These are phyloP conservation scores for Podotricha telesiphe DNA, from an alignment of 2,888 invertebrate species.

Conservation along the genomic window DNA sequence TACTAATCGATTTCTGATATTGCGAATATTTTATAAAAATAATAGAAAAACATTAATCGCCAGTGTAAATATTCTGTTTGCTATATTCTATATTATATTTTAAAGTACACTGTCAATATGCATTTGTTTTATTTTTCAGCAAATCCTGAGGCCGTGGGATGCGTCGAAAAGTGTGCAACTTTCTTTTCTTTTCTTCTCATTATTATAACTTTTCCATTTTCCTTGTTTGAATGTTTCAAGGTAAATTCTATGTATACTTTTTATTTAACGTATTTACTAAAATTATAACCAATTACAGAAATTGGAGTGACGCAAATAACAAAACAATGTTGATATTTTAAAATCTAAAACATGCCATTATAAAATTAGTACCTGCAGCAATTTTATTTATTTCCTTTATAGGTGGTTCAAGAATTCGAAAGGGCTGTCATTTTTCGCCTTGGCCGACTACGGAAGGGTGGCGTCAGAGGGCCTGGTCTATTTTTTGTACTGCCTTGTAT, in stretches of 20 bases:
- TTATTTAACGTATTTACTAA: not conserved
- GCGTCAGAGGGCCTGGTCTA: constrained; percentile 93
- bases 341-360: not conserved
- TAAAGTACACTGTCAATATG: not conserved
- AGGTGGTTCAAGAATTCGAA: constrained; percentile 94
- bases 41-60: constrained; percentile 11
- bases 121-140: constrained; percentile 56
- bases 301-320: not conserved
- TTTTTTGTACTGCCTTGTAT: constrained; percentile 98
- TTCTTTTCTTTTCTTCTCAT: constrained; percentile 88
- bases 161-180: constrained; percentile 90
- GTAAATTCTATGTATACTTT: constrained; percentile 65
- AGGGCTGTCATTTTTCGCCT: constrained; percentile 94
- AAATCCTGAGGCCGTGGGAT: constrained; percentile 86
- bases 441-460: constrained; percentile 89
- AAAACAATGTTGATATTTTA: not conserved
- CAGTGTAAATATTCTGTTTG: constrained; percentile 20
- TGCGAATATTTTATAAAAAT: not conserved
- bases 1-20: constrained; percentile 9
- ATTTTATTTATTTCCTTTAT: constrained; percentile 39
- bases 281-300: not conserved
- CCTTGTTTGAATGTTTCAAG: constrained; percentile 93
- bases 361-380: not conserved
- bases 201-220: constrained; percentile 91
- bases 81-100: not conserved